Base-by-base conservation (phyloP, 2,888 invertebrate genomes). In the Chrysolina haemoptera region DNA sequence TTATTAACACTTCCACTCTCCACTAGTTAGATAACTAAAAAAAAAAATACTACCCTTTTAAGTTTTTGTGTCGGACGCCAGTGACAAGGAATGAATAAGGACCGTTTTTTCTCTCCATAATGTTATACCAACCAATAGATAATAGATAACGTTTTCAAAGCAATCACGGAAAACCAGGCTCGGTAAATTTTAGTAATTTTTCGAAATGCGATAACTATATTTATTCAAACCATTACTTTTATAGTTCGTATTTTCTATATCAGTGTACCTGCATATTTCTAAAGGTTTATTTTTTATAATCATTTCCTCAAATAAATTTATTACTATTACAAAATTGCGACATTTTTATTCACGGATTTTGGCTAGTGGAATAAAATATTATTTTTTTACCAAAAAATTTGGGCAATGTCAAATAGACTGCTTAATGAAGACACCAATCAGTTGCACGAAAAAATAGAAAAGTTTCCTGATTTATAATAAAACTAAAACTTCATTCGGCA, bases 1-100 rank as follows among this genome's bases (percentile, higher is more conserved):
- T 72, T 71, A 59, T 71, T 69, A 75, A 72, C 63, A 59, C 53
- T 73, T 68, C 48, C 71, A 66, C 73, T 76, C 66, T 74, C 75
- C 62, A 66, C 63, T 70, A 77, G 69, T 76, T 74, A 73, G 69
- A 43, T 68, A 59, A 59, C 22, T 27, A 27, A 59, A 16, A 1
- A 50, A 16, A 50, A 46, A 69, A 46, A 74, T 41, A 71, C 62
- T 74, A 48, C 40, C 62, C 46, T 35, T 63, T 43, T 66, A 46
- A 55, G 59, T 22, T 69, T 66, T 73, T 70, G 11, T 70, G 63
- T 72, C 73, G 62, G 55, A 68, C 70, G 77, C 70, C 72, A 78
- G 62, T 78, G 73, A 50, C 62, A 69, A 74, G 62, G 70, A 75
- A 65, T 62, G 66, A 41, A 64, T 22, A 27, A 35, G 22, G 48